phyloP scores from a whole-genome alignment of 2,113 vertebrate species.

The Corythaixoides concolor region DNA sequence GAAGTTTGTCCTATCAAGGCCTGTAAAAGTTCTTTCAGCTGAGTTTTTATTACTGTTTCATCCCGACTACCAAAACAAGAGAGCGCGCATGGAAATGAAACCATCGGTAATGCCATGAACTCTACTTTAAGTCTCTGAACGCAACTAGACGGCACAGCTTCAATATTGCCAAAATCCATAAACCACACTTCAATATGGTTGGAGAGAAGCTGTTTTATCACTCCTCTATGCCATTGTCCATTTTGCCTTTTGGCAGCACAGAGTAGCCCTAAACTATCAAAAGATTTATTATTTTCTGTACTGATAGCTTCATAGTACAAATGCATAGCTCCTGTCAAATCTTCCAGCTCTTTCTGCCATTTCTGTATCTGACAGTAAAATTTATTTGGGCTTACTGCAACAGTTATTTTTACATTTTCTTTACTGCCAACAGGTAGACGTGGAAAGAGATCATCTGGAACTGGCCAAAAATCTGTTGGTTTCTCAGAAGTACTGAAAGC shows the following conservation, averaged over 20 bases:
- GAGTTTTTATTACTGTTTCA: slow-evolving; percentile 60
- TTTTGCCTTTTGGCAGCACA: slow-evolving; percentile 87
- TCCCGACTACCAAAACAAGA: slow-evolving; percentile 70
- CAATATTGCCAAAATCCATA: slow-evolving; percentile 87
- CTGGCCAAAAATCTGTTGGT: slow-evolving; percentile 56
- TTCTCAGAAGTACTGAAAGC: background rate
- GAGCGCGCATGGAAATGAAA: slow-evolving; percentile 85
- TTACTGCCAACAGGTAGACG: slow-evolving; percentile 73
- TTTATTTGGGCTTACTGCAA: slow-evolving; percentile 76
- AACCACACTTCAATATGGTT: slow-evolving; percentile 83
- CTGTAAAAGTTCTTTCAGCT: slow-evolving; percentile 76
- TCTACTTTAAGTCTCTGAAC: slow-evolving; percentile 80
- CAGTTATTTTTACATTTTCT: slow-evolving; percentile 79
- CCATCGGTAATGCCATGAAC: slow-evolving; percentile 79
- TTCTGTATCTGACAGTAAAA: slow-evolving; percentile 87
- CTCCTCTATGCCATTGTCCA: slow-evolving; percentile 86
- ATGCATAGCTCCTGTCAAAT: slow-evolving; percentile 77
- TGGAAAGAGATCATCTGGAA: slow-evolving; percentile 75
- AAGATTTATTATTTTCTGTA: slow-evolving; percentile 31
- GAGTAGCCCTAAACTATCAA: slow-evolving; percentile 81
- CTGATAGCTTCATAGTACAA: slow-evolving; percentile 68
- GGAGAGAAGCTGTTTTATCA: slow-evolving; percentile 82
- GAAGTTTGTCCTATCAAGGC: slow-evolving; percentile 76
- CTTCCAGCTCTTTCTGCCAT: slow-evolving; percentile 74
- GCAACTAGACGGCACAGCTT: slow-evolving; percentile 76